Evolutionary conservation across 2,888 invertebrate genomes (phyloP), one percentile per base, ranked within the genome.

Genomic region (Lathronympha strigana): DNA sequence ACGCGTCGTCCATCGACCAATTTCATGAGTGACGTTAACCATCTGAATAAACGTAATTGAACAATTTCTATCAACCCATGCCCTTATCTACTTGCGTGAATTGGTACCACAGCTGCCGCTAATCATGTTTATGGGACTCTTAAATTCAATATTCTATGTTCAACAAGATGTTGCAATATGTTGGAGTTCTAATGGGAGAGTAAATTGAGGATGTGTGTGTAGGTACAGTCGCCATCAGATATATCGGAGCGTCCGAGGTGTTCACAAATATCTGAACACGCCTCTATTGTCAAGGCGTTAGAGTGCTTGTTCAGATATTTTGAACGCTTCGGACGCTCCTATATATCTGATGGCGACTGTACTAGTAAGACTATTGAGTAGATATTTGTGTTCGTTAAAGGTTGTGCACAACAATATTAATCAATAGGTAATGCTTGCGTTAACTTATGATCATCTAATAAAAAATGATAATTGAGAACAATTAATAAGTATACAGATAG

Each of bases 41-140:
- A 88, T 86, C 87, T 88, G 86, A 88, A 88, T 84, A 89, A 88
- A 87, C 81, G 80, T 86, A 90, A 88, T 90, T 89, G 89, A 84
- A 87, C 87, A 88, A 88, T 88, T 89, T 81, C 88, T 85, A 87
- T 87, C 87, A 84, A 86, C 87, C 87, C 83, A 85, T 84, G 88
- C 86, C 89, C 90, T 88, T 87, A 86, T 82, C 82, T 83, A 82
- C 80, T 80, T 64, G 73, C 71, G 76, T 80, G 74, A 77, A 86
- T 84, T 85, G 86, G 77, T 72, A 73, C 74, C 79, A 79, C 57
- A 57, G 57, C 57, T 57, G 76, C 80, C 76, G 82, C 84, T 84
- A 83, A 84, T 84, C 83, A 83, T 83, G 76, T 75, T 84, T 80
- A 79, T 79, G 72, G 72, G 74, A 72, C 71, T 68, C 73, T 77